These are phyloP conservation scores for Clostera curtula DNA, from an alignment of 2,888 invertebrate species.

Conservation along the genomic window DNA sequence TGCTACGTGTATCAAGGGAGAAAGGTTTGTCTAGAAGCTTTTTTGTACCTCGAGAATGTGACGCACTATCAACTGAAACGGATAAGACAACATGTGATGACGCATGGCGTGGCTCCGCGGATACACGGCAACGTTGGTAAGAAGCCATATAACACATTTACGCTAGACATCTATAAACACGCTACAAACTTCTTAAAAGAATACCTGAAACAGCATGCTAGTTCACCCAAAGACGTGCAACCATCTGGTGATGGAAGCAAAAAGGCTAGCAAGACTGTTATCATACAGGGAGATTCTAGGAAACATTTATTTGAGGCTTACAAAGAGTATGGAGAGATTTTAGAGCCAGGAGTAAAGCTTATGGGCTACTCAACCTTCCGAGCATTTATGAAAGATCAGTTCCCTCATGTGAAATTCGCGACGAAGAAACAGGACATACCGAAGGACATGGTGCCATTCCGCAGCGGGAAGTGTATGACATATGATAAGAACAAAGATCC, in stretches of 20 bases:
- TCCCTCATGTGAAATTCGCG: constrained; percentile 84
- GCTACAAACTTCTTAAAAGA: constrained; percentile 85
- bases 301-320: constrained; percentile 85
- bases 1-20: constrained; percentile 87
- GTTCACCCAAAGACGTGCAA: constrained; percentile 67
- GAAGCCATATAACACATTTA: constrained; percentile 86
- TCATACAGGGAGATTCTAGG: constrained; percentile 72
- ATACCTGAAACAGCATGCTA: constrained; percentile 80
- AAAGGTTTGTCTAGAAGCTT: constrained; percentile 85
- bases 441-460: constrained; percentile 67
- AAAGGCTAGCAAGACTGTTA: constrained; percentile 64
- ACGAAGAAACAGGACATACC: constrained; percentile 71
- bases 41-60: constrained; percentile 85
- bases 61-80: constrained; percentile 86
- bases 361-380: constrained; percentile 89
- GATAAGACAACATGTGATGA: constrained; percentile 85
- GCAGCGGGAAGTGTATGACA: constrained; percentile 71
- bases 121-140: constrained; percentile 88
- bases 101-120: constrained; percentile 84
- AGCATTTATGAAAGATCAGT: constrained; percentile 87
- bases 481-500: constrained; percentile 72
- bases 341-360: constrained; percentile 81
- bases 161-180: constrained; percentile 84
- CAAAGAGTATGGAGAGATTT: constrained; percentile 81
- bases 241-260: constrained; percentile 64